Evolutionary conservation across 2,797 vertebrate genomes (phyloP).

Genomic region (Sternarchorhynchus goeldii): DNA sequence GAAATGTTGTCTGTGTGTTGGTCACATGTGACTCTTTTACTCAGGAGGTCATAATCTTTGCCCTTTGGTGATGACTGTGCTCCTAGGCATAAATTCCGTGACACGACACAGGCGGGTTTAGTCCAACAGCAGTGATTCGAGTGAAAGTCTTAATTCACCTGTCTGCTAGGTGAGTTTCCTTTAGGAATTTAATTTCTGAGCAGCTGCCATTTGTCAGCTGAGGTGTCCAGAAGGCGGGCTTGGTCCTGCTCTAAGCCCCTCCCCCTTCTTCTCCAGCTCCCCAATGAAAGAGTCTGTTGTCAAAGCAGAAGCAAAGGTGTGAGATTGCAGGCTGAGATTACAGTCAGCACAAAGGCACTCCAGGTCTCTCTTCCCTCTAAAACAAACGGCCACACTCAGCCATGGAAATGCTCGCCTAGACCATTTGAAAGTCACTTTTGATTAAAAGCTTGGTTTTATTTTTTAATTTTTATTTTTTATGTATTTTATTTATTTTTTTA

Average conservation of each 20-base stretch:
- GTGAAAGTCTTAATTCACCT: slow-evolving; percentile 47
- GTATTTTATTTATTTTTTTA: not conserved
- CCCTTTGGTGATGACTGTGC: slow-evolving; percentile 29
- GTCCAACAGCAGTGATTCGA: slow-evolving; percentile 50
- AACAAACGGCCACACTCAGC: slow-evolving; percentile 20
- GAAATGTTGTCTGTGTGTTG: slow-evolving; percentile 6
- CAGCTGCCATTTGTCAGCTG: slow-evolving; percentile 55
- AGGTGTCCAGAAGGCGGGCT: slow-evolving; percentile 46
- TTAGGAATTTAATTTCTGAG: slow-evolving; percentile 61
- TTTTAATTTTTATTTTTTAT: not conserved
- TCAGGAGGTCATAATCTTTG: slow-evolving; percentile 4
- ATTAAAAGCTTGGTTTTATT: slow-evolving; percentile 44
- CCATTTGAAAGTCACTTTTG: slow-evolving; percentile 48
- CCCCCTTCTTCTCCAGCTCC: slow-evolving; percentile 19
- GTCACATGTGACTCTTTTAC: not conserved
- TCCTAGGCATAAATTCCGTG: slow-evolving; percentile 30
- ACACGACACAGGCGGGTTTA: slow-evolving; percentile 47
- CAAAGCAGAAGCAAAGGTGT: slow-evolving; percentile 43
- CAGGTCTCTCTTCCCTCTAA: slow-evolving; percentile 30
- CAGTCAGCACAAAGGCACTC: slow-evolving; percentile 42
- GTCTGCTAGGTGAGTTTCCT: slow-evolving; percentile 51
- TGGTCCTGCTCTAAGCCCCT: slow-evolving; percentile 45
- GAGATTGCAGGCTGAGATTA: slow-evolving; percentile 20
- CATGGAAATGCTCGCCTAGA: slow-evolving; percentile 32
- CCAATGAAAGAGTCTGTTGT: slow-evolving; percentile 61